Conservation (phyloP, 2,113 vertebrate genomes). For the Danionella cerebrum region DNA sequence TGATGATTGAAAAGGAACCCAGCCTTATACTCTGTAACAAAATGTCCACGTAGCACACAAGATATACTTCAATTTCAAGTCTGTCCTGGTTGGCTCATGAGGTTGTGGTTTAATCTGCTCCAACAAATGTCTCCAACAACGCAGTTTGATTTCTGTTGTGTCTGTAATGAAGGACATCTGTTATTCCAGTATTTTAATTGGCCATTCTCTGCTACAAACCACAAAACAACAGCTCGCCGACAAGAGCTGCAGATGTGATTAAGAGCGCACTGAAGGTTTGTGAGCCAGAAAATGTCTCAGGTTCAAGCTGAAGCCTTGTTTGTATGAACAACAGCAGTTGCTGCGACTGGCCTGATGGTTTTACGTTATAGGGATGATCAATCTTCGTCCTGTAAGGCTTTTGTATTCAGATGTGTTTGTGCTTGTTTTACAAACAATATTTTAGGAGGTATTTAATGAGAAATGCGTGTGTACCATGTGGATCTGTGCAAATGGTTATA, state of each 20-base stretch:
- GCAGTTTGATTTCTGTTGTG: neutral
- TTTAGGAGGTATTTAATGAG: slow-evolving; percentile 1
- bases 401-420: no score
- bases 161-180: slow-evolving; percentile 38
- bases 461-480: neutral
- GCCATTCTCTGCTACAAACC: neutral
- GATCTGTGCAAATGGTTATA: slow-evolving; percentile 1
- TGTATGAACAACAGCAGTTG: neutral
- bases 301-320: neutral
- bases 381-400: slow-evolving; percentile 3
- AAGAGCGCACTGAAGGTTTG: neutral
- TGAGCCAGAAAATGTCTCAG: neutral
- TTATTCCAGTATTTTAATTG: slow-evolving; percentile 36
- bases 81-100: no score
- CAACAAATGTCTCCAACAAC: neutral
- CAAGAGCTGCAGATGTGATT: slow-evolving; percentile 11
- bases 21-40: no score
- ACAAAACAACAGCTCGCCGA: neutral
- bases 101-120: neutral
- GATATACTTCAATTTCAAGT: no score
- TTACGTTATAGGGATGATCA: no score
- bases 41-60: no score
- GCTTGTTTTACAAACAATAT: no score
- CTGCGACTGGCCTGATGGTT: no score
- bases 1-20: no score